A percentile compares a stretch with the other conserved stretches of the same genome.
Conservation (phyloP, 2,888 invertebrate genomes). For the Amphipyra berbera region DNA sequence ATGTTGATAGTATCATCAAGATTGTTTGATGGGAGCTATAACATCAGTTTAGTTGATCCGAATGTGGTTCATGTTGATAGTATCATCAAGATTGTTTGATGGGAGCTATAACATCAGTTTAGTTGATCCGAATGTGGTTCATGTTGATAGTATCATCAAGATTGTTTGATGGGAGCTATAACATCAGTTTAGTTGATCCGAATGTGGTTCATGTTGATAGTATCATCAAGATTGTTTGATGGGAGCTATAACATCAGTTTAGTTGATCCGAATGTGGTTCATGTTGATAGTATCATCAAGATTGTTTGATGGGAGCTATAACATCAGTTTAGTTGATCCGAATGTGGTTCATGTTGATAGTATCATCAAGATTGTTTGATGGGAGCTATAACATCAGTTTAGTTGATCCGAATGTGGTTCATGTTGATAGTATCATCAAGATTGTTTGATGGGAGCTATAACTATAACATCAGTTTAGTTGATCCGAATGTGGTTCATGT, state of each 20-base stretch:
- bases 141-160: neutral
- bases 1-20: neutral
- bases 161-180: neutral
- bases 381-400: neutral
- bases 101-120: neutral
- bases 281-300: neutral
- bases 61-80: neutral
- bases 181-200: neutral
- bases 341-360: neutral
- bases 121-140: neutral
- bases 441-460: neutral
- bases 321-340: neutral
- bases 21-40: neutral
- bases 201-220: neutral
- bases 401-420: neutral
- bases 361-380: neutral
- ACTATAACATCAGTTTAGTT: no score
- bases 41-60: neutral
- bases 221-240: neutral
- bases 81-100: neutral
- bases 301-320: neutral
- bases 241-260: neutral
- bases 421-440: neutral
- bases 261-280: neutral
- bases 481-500: neutral